Base-by-base conservation (phyloP, 2,797 vertebrate genomes). In the Uromys caudimaculatus region DNA sequence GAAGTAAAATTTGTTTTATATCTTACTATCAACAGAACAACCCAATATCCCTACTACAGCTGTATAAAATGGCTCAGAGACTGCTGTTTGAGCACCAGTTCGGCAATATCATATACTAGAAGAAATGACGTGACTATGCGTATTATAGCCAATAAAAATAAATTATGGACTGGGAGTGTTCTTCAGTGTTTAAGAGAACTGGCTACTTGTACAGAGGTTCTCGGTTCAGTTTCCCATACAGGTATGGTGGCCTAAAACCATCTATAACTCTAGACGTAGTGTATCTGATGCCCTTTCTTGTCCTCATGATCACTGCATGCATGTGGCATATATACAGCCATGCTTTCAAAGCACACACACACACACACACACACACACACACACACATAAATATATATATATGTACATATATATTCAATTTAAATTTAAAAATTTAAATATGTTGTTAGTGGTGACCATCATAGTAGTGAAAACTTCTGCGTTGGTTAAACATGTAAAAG, bases 291-390 rank as follows among this genome's bases (percentile, higher is more conserved):
- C 7, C 35, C 8, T 32, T 24, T 60, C 14, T 60, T 62, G 38
- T 3, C 16, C 0, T n/a, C 1, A 17, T 62, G 38, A 62, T 8
- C 27, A 44, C 38, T 44, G 9, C 0, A 29, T 16, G 7, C 4
- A 58, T 82, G 54, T 44, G n/a, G 1, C 41, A 16, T 13, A 58
- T 17, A 10, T 3, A 29, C 24, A 83, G 21, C 5, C 4, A 62
- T 14, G 56, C 2, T 38, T 23, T 38, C 71, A 44, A 75, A 58
- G 41, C 13, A 60, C 23, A 27, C n/a, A 58, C 13, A 54, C 13
- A 54, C 54, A 47, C 24, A 76, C 12, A 1, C 23, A 41, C 44
- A 44, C 44, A 44, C 44, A 44, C 44, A 44, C 44, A 44, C 44
- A 44, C 44, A 44, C 44, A 44, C 44, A 44, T 6, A 44, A 44